phyloP scores from a whole-genome alignment of 2,113 vertebrate species.

The Colossoma macropomum region DNA sequence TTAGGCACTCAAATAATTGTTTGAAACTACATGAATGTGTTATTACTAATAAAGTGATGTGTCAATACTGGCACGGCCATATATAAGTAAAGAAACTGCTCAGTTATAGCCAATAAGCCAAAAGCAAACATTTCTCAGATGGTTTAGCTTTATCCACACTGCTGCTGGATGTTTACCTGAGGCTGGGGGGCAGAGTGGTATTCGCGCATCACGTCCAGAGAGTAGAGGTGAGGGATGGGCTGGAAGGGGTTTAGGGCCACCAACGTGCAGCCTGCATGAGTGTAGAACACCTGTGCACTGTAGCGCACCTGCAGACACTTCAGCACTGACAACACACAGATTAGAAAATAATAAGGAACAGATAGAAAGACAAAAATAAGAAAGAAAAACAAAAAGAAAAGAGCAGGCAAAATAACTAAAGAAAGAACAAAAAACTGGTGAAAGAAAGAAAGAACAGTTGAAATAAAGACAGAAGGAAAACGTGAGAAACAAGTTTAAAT shows the following conservation, averaged over 20 bases:
- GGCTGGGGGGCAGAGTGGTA: slow-evolving; percentile 85
- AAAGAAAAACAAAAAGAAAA: neutral
- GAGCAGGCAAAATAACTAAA: neutral
- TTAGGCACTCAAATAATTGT: no score
- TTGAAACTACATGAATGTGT: no score
- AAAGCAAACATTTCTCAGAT: no score
- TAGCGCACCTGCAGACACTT: slow-evolving; percentile 96
- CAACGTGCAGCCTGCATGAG: slow-evolving; percentile 94
- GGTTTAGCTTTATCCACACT: neutral
- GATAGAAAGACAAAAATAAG: neutral
- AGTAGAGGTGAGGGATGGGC: slow-evolving; percentile 86
- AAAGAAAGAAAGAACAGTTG: no score
- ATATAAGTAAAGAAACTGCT: no score
- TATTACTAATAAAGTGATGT: no score
- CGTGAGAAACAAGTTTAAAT: no score
- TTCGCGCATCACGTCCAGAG: slow-evolving; percentile 87
- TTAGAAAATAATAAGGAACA: neutral
- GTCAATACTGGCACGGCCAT: no score
- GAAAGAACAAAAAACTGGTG: no score
- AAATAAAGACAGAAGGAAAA: no score
- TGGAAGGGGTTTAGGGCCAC: slow-evolving; percentile 96
- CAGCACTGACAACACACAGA: slow-evolving; percentile 78
- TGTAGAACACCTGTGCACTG: slow-evolving; percentile 84
- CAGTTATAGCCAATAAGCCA: no score
- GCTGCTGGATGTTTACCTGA: slow-evolving; percentile 79